phyloP scores from a whole-genome alignment of 2,888 invertebrate species.

The Disparrhopalites patrizii region DNA sequence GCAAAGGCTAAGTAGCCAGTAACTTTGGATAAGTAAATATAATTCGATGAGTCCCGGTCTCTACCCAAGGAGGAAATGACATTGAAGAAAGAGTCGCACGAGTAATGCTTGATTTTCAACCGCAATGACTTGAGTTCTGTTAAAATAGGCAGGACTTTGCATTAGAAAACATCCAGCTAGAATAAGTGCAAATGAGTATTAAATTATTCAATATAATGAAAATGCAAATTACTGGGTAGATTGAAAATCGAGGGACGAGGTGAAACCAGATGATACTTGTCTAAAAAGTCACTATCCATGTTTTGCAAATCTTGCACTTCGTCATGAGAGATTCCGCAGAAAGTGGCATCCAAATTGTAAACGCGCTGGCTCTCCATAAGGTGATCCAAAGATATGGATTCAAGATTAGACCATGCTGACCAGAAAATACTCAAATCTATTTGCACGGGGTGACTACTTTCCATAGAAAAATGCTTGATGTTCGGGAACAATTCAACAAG shows the following conservation, averaged over 20 bases:
- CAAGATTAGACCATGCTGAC: not conserved
- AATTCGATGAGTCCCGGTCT: not conserved
- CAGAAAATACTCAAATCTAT: not conserved
- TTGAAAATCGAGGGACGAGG: not conserved
- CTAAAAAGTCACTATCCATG: not conserved
- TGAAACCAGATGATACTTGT: not conserved
- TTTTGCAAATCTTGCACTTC: not conserved
- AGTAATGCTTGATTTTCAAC: conserved; percentile 4
- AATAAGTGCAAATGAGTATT: not conserved
- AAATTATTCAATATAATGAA: not conserved
- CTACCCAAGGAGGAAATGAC: not conserved
- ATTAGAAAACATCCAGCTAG: not conserved
- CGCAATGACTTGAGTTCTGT: not conserved
- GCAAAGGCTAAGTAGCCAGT: not conserved
- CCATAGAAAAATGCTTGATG: not conserved
- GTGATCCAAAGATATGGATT: not conserved
- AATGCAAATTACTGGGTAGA: not conserved
- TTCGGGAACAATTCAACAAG: not conserved
- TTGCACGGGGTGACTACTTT: not conserved
- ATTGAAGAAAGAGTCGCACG: conserved; percentile 1
- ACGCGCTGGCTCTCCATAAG: not conserved
- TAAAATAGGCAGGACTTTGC: not conserved
- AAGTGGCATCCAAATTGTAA: not conserved
- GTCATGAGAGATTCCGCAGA: not conserved
- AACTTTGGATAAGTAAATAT: not conserved